These are phyloP conservation scores for Lordiphosa fenestrarum DNA, from an alignment of 2,888 invertebrate genomes.

Conservation along the genomic window DNA sequence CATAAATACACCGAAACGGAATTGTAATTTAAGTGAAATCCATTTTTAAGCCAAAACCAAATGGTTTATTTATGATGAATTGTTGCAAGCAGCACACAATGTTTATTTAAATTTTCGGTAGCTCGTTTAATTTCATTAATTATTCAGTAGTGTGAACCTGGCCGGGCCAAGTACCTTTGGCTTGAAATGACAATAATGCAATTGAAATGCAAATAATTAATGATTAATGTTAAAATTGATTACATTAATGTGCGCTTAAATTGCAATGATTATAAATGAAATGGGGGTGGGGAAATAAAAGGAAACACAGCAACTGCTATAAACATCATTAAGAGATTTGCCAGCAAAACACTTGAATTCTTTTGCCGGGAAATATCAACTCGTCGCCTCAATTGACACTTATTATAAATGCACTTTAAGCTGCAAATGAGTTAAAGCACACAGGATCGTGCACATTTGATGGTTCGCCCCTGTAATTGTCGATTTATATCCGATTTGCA, in stretches of 20 bases:
- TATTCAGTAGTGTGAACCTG: constrained; percentile 38
- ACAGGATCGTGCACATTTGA: no score
- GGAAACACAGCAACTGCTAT: neutral
- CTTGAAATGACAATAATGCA: constrained; percentile 25
- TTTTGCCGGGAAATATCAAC: no score
- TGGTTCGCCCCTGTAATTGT: no score
- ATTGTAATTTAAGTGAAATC: no score
- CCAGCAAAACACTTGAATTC: no score
- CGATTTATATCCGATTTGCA: neutral
- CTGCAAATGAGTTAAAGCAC: no score
- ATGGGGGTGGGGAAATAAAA: neutral
- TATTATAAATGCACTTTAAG: no score
- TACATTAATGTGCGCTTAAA: constrained; percentile 36
- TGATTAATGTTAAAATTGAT: constrained; percentile 53
- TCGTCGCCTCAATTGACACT: no score
- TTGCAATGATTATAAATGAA: constrained; percentile 1
- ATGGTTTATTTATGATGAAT: constrained; percentile 22
- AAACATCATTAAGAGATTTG: neutral
- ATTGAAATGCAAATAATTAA: constrained; percentile 46
- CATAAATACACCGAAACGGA: constrained; percentile 14
- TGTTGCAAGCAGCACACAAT: constrained; percentile 48
- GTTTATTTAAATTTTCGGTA: constrained; percentile 46
- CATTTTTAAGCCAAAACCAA: constrained; percentile 7
- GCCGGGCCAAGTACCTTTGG: constrained; percentile 9
- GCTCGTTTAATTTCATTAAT: constrained; percentile 45